Percentiles rank a stretch among this genome's conserved stretches.
These are phyloP conservation scores for Motacilla alba DNA, from an alignment of 2,113 vertebrate species.

Conservation along the genomic window DNA sequence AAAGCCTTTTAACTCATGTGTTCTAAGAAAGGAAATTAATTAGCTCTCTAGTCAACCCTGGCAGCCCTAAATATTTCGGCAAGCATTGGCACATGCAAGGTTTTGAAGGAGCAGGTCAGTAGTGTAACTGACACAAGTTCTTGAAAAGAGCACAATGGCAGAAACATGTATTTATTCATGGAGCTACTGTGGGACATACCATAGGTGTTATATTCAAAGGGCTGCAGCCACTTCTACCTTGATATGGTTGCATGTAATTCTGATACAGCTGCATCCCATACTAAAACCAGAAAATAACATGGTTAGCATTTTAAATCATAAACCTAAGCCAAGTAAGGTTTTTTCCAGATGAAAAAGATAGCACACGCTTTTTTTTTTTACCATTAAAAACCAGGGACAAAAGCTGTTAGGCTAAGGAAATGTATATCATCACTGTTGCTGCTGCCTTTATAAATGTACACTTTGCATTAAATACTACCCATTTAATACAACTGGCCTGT, in stretches of 20 bases:
- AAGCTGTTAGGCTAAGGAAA: background rate
- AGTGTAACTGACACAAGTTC: background rate
- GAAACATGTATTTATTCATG: background rate
- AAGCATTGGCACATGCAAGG: background rate
- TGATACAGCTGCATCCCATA: constrained; percentile 94
- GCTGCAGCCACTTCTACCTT: constrained; percentile 77
- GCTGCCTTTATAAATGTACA: background rate
- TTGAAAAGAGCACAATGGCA: background rate
- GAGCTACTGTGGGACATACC: constrained; percentile 77
- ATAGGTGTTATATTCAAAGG: constrained; percentile 85
- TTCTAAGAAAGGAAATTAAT: background rate
- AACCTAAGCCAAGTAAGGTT: background rate
- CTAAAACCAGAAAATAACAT: constrained; percentile 74
- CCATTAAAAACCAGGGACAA: background rate
- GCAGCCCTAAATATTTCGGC: background rate
- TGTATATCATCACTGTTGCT: background rate
- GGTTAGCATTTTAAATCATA: constrained; percentile 16
- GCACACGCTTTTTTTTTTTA: background rate
- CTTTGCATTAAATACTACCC: background rate
- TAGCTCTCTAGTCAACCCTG: background rate
- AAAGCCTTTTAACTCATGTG: background rate
- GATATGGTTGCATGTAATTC: constrained; percentile 91
- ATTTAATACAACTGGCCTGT: background rate
- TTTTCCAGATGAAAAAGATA: background rate
- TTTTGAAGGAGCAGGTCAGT: background rate